Evolutionary conservation across 1,140 invertebrate genomes (phyloP), one percentile per base, ranked within the genome.

Genomic region (Brachionus rubens): DNA sequence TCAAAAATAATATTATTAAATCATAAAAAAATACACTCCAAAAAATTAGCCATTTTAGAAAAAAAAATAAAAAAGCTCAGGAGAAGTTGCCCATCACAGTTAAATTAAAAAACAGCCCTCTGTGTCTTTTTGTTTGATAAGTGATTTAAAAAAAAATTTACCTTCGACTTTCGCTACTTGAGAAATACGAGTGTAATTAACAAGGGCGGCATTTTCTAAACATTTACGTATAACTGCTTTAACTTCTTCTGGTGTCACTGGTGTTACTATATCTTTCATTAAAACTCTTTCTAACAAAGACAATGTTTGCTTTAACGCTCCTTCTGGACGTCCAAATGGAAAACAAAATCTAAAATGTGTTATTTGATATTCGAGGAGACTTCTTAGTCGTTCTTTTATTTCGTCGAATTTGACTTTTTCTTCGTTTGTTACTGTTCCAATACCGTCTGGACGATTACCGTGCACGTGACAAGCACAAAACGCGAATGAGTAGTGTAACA

Each of bases 291-390:
- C 96, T 67, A 99, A 83, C 33, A 99, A 87, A 3, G 95, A 96
- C 67, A 99, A 84, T 6, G 96, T 98, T 21, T 94, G 91, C 89
- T 98, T 99, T 68, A 99, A 85, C 28, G 94, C 91, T 43, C 96
- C 96, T 86, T 99, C 96, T 19, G 96, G 96, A 79, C 96, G 88
- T 56, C 96, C 96, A 86, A 99, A 99, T 52, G 96, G 96, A 87
- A 98, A 99, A 83, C 93, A 94, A 82, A 92, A 98, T 86, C 93
- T 90, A 86, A 99, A 99, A 88, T 99, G 96, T 3, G 96, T 99
- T 76, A 99, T 97, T 88, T 99, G 96, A 85, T 96, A 91, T 85
- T 99, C 96, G 50, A 99, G 86, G 72, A 98, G 86, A 79, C 93
- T 89, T 81, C 92, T 89, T 67, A 99, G 86, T 56, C 95, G 87